These are phyloP conservation scores for Amazona guildingii DNA, from an alignment of 2,113 vertebrate genomes.

Conservation along the genomic window DNA sequence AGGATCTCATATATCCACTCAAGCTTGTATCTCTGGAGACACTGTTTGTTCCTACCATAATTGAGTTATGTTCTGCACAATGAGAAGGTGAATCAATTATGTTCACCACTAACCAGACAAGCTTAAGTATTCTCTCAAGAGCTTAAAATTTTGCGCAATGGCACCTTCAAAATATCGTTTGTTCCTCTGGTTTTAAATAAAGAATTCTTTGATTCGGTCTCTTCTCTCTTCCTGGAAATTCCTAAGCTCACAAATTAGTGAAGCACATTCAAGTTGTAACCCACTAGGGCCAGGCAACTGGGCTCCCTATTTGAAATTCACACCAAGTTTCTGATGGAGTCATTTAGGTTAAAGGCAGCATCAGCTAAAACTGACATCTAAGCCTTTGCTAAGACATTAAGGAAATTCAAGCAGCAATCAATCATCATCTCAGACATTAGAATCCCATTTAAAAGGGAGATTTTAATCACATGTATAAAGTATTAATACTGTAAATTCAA, in stretches of 20 bases:
- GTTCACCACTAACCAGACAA: conserved; percentile 58
- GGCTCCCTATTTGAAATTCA: not conserved
- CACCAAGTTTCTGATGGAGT: not conserved
- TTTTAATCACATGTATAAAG: not conserved
- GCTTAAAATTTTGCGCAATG: not conserved
- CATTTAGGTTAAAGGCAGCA: not conserved
- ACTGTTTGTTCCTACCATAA: conserved; percentile 63
- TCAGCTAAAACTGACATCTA: not conserved
- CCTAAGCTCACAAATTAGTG: not conserved
- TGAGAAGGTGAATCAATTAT: conserved; percentile 75
- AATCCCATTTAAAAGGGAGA: not conserved
- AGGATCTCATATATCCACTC: conserved; percentile 46
- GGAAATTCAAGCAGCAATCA: not conserved
- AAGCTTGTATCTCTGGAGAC: conserved; percentile 55
- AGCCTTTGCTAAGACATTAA: not conserved
- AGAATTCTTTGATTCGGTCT: not conserved
- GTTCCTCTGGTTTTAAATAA: not conserved
- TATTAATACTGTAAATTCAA: not conserved
- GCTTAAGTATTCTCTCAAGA: conserved; percentile 41
- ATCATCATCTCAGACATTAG: not conserved
- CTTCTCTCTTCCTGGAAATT: not conserved
- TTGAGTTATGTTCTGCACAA: conserved; percentile 59
- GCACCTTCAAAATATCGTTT: not conserved
- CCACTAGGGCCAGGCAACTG: not conserved
- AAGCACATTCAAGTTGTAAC: not conserved